These are phyloP conservation scores for Pachyramphus minor DNA, from an alignment of 2,113 vertebrate genomes.

Conservation along the genomic window DNA sequence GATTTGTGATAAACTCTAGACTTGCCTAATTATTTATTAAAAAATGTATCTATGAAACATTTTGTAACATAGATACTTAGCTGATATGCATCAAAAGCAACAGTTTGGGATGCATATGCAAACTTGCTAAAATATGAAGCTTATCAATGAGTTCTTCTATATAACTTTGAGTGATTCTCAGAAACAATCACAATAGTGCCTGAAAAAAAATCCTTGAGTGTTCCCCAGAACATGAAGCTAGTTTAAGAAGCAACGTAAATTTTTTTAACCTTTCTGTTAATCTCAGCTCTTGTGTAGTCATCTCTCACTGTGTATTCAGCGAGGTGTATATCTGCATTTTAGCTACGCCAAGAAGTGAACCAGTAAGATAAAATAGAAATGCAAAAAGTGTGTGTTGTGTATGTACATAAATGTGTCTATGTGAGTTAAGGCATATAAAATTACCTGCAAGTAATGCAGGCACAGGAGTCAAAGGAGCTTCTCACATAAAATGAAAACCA, in stretches of 20 bases:
- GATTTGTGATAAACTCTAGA: neutral
- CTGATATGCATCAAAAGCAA: neutral
- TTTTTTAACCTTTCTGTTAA: neutral
- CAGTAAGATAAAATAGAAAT: neutral
- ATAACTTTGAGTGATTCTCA: slow-evolving; percentile 50
- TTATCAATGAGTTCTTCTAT: slow-evolving; percentile 7
- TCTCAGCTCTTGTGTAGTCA: neutral
- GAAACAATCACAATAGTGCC: slow-evolving; percentile 43
- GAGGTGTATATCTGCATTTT: neutral
- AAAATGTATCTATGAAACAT: neutral
- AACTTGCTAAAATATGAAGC: slow-evolving; percentile 49
- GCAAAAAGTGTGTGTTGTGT: neutral
- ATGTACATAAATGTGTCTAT: neutral
- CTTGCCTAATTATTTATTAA: slow-evolving; percentile 20
- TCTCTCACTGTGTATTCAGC: neutral
- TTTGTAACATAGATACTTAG: neutral
- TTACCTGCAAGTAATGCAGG: neutral
- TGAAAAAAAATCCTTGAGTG: slow-evolving; percentile 45
- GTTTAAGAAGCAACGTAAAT: slow-evolving; percentile 1
- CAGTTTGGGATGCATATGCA: neutral
- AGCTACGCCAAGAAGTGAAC: slow-evolving; percentile 26
- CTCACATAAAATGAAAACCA: neutral
- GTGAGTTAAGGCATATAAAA: neutral
- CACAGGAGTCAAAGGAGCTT: neutral
- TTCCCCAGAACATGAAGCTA: slow-evolving; percentile 46